phyloP scores from a whole-genome alignment of 2,797 vertebrate genomes.

The Pangasius mekongensis region DNA sequence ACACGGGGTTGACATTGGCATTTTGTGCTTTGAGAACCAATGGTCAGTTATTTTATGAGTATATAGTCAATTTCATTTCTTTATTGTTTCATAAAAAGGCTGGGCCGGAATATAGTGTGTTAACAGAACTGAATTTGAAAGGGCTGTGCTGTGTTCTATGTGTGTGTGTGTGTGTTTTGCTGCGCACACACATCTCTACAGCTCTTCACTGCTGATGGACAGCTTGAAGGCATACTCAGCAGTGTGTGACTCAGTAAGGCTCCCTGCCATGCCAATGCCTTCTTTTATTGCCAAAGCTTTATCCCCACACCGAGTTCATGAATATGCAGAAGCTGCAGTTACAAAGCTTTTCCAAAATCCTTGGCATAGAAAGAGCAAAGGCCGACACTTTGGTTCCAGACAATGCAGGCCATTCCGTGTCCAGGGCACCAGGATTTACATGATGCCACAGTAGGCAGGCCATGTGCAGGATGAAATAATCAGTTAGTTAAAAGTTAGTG shows the following conservation, averaged over 20 bases:
- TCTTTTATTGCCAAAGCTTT: conserved; percentile 50
- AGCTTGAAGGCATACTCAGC: conserved; percentile 55
- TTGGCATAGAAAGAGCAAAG: conserved; percentile 51
- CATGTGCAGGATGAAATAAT: conserved; percentile 22
- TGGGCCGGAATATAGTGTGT: not conserved
- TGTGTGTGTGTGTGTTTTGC: conserved; percentile 4
- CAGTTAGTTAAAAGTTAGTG: conserved; percentile 8
- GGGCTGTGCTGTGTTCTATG: not conserved
- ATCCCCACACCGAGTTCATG: conserved; percentile 55
- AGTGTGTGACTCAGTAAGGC: conserved; percentile 58
- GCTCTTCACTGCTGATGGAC: conserved; percentile 48
- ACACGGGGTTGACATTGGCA: conserved; percentile 7
- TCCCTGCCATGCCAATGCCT: conserved; percentile 55
- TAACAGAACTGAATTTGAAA: not conserved
- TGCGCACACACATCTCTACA: conserved; percentile 36
- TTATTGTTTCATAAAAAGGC: not conserved
- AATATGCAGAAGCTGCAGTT: conserved; percentile 61
- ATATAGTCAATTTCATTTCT: not conserved
- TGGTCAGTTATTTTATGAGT: conserved; percentile 8
- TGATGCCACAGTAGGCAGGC: conserved; percentile 23
- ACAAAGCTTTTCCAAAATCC: conserved; percentile 57
- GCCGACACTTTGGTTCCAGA: conserved; percentile 53
- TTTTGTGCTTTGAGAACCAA: conserved; percentile 6
- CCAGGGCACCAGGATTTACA: conserved; percentile 50
- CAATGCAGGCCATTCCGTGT: conserved; percentile 60